Evolutionary conservation across 2,797 vertebrate species (phyloP), one percentile per base, ranked within the genome.

Genomic region (Fistularia tabacaria): DNA sequence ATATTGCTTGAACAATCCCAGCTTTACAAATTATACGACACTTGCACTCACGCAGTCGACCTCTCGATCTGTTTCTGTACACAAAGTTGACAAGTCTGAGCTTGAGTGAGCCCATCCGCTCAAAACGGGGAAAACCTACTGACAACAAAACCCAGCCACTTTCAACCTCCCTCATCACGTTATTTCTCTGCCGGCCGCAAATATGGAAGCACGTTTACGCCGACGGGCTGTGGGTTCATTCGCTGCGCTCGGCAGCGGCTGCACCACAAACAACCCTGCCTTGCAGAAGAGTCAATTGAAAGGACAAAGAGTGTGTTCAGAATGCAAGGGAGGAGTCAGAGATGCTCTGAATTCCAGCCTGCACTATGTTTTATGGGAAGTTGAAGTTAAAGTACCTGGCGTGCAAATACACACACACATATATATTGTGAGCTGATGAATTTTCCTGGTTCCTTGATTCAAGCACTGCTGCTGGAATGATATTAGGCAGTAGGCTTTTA

Each of bases 211-310:
- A 63, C 44, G 39, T 70, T 79, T 62, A 62, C 43, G 37, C 69
- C 68, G 76, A 80, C 77, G 59, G 73, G 49, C 54, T 46, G 76
- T 68, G 14, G 13, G 46, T 55, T 74, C 49, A 46, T 58, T 76
- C 74, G 57, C 59, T 63, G 50, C 36, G 54, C 25, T 51, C 74
- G 68, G 48, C 53, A 53, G 60, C 74, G 5, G 2, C 25, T 48
- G 66, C 62, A 59, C 49, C 46, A 44, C 37, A 42, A 38, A 63
- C 44, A 52, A 46, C 56, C 58, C 59, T 55, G 69, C 44, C 52
- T 9, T 14, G 42, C 41, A 63, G 61, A 52, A 45, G 41, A 59
- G 61, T 62, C 76, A 62, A 68, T 80, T 74, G 65, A 54, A 57
- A 56, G 58, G 73, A 60, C 56, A n/a, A n/a, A n/a, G 63, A 47